A percentile compares a stretch with the other conserved stretches of the same genome.
phyloP scores from a whole-genome alignment of 2,888 invertebrate genomes.

The Heliothis peltigera region DNA sequence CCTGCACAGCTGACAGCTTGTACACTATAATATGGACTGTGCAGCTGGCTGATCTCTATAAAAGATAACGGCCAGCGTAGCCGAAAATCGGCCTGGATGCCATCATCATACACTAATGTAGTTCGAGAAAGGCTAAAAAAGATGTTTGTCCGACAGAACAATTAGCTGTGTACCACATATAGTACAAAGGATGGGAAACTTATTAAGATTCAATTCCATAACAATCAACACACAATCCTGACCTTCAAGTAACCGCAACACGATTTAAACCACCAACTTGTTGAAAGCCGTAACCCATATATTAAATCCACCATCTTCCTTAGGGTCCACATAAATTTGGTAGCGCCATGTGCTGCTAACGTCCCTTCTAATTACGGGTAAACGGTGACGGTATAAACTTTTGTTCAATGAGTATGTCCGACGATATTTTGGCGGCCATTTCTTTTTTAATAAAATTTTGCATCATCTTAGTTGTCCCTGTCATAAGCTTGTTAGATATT shows the following conservation, averaged over 20 bases:
- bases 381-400: slow-evolving; percentile 51
- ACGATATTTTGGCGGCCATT: slow-evolving; percentile 28
- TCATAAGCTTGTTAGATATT: too few relatives aligned
- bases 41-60: too few relatives aligned
- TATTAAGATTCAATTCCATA: not conserved
- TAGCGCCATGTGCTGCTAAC: slow-evolving; percentile 59
- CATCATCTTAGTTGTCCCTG: slow-evolving; percentile 5
- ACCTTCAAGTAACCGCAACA: slow-evolving; percentile 23
- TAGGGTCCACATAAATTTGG: slow-evolving; percentile 58
- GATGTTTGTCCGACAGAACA: too few relatives aligned
- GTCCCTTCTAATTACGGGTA: slow-evolving; percentile 59
- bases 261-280: slow-evolving; percentile 21
- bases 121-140: too few relatives aligned
- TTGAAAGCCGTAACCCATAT: slow-evolving; percentile 51
- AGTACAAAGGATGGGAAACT: not conserved
- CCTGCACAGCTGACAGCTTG: too few relatives aligned
- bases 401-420: slow-evolving; percentile 52
- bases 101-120: too few relatives aligned
- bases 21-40: too few relatives aligned
- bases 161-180: too few relatives aligned
- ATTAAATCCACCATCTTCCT: slow-evolving; percentile 58
- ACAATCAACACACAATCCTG: slow-evolving; percentile 21
- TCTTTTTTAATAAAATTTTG: slow-evolving; percentile 23
- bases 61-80: too few relatives aligned
- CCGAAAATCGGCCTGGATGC: too few relatives aligned